Conservation (phyloP, 2,888 invertebrate genomes). For the Ctenicera cuprea region DNA sequence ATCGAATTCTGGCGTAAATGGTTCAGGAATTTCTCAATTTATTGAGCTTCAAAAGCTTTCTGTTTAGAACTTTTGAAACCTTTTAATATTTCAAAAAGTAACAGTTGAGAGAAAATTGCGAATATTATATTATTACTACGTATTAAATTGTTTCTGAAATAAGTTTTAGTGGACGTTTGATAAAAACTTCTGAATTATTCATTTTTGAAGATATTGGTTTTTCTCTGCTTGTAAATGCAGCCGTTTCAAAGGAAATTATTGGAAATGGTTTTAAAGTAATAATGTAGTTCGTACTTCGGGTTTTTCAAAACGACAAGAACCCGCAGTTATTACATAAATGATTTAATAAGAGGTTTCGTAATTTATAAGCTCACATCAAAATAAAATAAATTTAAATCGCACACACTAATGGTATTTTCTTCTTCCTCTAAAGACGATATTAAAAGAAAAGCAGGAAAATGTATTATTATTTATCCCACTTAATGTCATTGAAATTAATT, state of each 20-base stretch:
- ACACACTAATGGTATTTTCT: too few relatives aligned
- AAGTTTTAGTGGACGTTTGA: conserved; percentile 40
- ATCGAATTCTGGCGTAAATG: conserved; percentile 37
- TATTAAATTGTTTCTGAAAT: conserved; percentile 41
- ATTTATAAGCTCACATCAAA: too few relatives aligned
- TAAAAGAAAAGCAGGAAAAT: too few relatives aligned
- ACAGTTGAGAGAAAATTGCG: neutral
- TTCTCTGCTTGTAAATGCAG: neutral
- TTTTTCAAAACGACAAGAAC: too few relatives aligned
- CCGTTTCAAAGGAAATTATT: neutral
- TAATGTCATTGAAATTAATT: too few relatives aligned
- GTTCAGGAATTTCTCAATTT: conserved; percentile 44
- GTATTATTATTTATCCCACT: too few relatives aligned
- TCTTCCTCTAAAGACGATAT: too few relatives aligned
- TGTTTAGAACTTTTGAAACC: conserved; percentile 22
- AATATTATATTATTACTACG: conserved; percentile 10
- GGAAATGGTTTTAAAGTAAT: neutral
- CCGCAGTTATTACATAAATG: too few relatives aligned
- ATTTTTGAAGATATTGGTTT: conserved; percentile 15
- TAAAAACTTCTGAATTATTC: conserved; percentile 43
- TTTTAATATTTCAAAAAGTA: conserved; percentile 30
- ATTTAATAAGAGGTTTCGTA: too few relatives aligned
- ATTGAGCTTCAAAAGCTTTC: conserved; percentile 24
- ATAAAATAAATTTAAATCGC: too few relatives aligned
- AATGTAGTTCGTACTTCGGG: too few relatives aligned